phyloP scores from a whole-genome alignment of 2,797 vertebrate species.

The Anguilla pacifica region DNA sequence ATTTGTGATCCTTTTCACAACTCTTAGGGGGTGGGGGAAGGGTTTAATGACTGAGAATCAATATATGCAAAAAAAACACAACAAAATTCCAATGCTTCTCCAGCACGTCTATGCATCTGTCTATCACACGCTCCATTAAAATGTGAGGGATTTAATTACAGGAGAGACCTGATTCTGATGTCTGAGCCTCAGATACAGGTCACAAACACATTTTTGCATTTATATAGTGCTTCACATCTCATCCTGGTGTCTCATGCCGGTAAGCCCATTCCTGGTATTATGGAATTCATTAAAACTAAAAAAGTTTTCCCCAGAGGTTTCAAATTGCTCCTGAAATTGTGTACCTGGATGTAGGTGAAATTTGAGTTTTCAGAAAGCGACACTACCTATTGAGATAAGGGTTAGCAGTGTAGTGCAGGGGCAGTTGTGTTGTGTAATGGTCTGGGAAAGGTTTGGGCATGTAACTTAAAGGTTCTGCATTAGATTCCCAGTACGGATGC shows the following conservation, averaged over 20 bases:
- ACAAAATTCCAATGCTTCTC: neutral
- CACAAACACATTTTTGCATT: constrained; percentile 22
- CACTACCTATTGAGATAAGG: neutral
- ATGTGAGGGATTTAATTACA: constrained; percentile 38
- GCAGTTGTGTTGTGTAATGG: too few species aligned
- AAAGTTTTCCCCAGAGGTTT: constrained; percentile 9
- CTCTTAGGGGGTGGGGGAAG: neutral
- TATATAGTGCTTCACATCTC: constrained; percentile 19
- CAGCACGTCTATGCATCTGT: neutral
- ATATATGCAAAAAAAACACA: constrained; percentile 21
- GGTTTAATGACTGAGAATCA: constrained; percentile 19
- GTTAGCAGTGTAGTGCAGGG: too few species aligned
- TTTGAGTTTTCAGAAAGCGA: neutral
- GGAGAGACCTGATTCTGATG: neutral
- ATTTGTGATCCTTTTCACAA: neutral
- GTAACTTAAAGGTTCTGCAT: too few species aligned
- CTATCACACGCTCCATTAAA: constrained; percentile 24
- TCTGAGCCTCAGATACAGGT: constrained; percentile 27
- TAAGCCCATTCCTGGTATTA: constrained; percentile 27
- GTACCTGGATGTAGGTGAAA: neutral
- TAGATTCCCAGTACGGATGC: too few species aligned
- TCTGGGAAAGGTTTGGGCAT: too few species aligned
- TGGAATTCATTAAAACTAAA: constrained; percentile 22
- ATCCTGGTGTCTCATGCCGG: constrained; percentile 27
- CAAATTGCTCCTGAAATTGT: constrained; percentile 24